Base-by-base conservation (phyloP, 2,888 invertebrate genomes). In the Leuctra nigra region DNA sequence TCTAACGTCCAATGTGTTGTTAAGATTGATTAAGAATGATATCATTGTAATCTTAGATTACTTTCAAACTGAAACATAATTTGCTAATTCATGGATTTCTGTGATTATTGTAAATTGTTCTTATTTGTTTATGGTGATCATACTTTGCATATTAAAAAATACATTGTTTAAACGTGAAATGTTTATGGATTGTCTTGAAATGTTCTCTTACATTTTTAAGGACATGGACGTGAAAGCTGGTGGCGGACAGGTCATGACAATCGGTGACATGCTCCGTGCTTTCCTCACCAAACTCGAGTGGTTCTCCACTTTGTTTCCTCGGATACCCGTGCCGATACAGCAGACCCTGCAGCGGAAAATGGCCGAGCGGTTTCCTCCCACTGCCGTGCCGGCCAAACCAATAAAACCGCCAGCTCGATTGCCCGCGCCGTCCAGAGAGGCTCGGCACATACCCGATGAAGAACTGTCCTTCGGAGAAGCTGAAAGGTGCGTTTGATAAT, bases 211-310 rank as follows among this genome's bases (percentile, higher is more conserved):
- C 70, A 69, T n/a, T 70, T n/a, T n/a, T n/a, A n/a, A 85, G 81
- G 94, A 96, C 70, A 78, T 99, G 62, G 99, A 99, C 70, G 96
- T 96, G 0, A 92, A 97, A 70, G 98, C 99, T 14, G 99, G 99
- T 13, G 95, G 97, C 41, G 98, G 98, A 11, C 93, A 95, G 71
- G 76, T 78, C 56, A 90, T 96, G 79, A 88, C 88, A 20, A 88
- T 99, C 57, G 99, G 99, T 0, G 89, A 91, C 64, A 86, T 98
- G 76, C 79, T 91, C 14, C 82, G 93, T 39, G 93, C 94, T 70
- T 93, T 93, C 81, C 79, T 98, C 54, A 87, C 91, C 58, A 96
- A 98, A 70, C 77, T 99, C 57, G 99, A 99, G 71, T 99, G 99
- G 98, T 99, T 96, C 75, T 92, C 93, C 39, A 99, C 99, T 0